Evolutionary conservation across 2,113 vertebrate genomes (phyloP).

Genomic region (Terrapene triunguis): DNA sequence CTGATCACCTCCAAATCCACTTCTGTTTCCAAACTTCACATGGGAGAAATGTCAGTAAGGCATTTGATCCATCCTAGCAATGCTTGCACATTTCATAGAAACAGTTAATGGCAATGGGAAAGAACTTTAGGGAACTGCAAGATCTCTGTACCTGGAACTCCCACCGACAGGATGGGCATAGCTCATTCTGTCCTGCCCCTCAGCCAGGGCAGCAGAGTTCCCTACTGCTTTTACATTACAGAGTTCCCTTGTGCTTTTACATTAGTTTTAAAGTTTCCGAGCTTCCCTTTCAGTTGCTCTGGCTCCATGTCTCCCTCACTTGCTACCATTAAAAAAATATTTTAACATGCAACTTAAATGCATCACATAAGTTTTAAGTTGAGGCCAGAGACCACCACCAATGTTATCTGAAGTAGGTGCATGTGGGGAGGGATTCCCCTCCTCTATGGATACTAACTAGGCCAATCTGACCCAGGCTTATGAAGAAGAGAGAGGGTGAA

Average conservation of each 20-base stretch:
- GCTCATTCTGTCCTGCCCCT: too few species aligned
- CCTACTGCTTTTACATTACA: fast-evolving
- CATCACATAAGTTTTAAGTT: not conserved
- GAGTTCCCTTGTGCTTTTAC: fast-evolving
- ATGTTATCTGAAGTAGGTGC: not conserved
- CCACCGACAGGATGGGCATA: not conserved
- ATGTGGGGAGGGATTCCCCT: not conserved
- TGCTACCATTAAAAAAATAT: fast-evolving
- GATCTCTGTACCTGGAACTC: fast-evolving
- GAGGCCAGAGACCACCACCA: not conserved
- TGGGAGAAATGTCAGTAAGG: too few species aligned
- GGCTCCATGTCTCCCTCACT: not conserved
- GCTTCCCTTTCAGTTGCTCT: not conserved
- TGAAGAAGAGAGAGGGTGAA: not conserved
- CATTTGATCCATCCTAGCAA: not conserved
- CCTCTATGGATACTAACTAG: not conserved
- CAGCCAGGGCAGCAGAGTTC: fast-evolving
- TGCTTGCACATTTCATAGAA: fast-evolving
- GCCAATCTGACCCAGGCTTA: not conserved
- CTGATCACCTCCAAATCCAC: not conserved
- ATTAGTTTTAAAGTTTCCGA: fast-evolving
- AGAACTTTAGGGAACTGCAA: not conserved
- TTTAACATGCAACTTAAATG: fast-evolving
- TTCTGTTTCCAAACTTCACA: fast-evolving
- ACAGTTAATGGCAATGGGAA: too few species aligned